These are phyloP conservation scores for Odocoileus virginianus DNA, from an alignment of 2,113 vertebrate species.

Conservation along the genomic window DNA sequence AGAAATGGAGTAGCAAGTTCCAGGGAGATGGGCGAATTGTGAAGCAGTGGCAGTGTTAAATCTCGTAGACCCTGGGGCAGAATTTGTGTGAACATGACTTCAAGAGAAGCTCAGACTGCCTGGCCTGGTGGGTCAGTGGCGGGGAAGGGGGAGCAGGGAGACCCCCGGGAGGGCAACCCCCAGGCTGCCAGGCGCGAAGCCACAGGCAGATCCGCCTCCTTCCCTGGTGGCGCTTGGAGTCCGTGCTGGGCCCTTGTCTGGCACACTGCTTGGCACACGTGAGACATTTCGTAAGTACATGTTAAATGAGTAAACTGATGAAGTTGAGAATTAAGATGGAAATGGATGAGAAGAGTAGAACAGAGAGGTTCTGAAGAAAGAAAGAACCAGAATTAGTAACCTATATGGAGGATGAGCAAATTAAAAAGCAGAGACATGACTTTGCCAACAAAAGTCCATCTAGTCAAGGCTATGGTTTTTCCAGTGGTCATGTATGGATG, in stretches of 20 bases:
- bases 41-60: neutral
- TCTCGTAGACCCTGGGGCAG: neutral
- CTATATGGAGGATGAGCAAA: neutral
- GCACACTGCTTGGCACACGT: neutral
- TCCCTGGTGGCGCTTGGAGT: neutral
- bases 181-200: neutral
- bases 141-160: no score
- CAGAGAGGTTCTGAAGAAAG: neutral
- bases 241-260: neutral
- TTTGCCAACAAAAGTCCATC: neutral
- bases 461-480: neutral
- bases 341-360: neutral
- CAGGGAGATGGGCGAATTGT: neutral
- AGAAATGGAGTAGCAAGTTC: neutral
- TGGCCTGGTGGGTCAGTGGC: rapidly evolving
- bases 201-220: neutral
- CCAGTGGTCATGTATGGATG: neutral
- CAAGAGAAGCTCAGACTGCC: neutral
- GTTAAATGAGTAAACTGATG: neutral
- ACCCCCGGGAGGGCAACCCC: no score
- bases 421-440: neutral
- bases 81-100: neutral
- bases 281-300: neutral
- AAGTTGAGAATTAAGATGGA: neutral
- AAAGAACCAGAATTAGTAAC: neutral